Conservation (phyloP, 2,797 vertebrate genomes). For the Premnoplex brunnescens region DNA sequence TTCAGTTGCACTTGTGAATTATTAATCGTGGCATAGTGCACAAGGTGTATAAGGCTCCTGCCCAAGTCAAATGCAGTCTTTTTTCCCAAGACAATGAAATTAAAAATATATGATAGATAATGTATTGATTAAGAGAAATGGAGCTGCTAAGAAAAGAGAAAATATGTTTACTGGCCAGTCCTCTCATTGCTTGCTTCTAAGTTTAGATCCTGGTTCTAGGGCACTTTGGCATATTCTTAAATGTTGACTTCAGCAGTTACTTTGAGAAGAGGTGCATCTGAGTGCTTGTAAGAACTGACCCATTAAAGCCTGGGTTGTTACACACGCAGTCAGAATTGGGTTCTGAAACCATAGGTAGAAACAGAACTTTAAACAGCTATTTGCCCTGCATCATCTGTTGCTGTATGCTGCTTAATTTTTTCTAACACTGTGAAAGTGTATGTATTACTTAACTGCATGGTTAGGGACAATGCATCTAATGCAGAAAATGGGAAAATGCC, state of each 20-base stretch:
- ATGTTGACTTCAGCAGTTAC: background rate
- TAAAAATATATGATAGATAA: background rate
- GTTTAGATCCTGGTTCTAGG: background rate
- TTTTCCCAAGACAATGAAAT: background rate
- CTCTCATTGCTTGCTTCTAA: background rate
- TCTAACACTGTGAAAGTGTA: conserved; percentile 14
- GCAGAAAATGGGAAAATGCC: conserved; percentile 53
- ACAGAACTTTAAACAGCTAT: background rate
- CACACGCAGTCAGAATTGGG: background rate
- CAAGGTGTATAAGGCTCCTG: background rate
- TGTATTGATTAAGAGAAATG: background rate
- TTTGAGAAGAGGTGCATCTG: background rate
- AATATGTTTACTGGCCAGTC: background rate
- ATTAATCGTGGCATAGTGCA: background rate
- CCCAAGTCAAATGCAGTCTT: background rate
- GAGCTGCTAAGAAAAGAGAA: background rate
- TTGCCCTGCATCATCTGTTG: conserved; percentile 52
- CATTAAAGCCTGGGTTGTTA: background rate
- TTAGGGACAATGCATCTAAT: background rate
- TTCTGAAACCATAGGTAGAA: background rate
- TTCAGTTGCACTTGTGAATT: background rate
- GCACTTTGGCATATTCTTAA: background rate
- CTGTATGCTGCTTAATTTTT: conserved; percentile 48
- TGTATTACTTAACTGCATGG: conserved; percentile 16
- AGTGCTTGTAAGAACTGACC: background rate